phyloP scores from a whole-genome alignment of 2,888 invertebrate genomes.

The Selenia dentaria region DNA sequence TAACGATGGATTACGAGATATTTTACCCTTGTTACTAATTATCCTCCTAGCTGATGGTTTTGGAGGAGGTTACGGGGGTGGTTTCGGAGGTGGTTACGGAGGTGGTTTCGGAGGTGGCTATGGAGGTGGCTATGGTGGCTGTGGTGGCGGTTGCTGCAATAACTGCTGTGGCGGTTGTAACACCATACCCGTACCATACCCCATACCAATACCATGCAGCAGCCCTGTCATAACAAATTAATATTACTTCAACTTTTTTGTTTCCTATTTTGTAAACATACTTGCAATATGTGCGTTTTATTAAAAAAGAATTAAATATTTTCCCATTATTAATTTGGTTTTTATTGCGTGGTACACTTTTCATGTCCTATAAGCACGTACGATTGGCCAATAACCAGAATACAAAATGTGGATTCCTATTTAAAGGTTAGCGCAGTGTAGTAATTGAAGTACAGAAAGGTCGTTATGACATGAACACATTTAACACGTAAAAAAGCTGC shows the following conservation, averaged over 20 bases:
- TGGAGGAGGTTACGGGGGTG: conserved; percentile 31
- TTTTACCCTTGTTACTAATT: conserved; percentile 55
- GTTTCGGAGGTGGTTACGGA: conserved; percentile 32
- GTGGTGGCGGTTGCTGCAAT: conserved; percentile 34
- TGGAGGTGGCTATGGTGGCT: conserved; percentile 37
- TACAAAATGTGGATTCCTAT: conserved; percentile 10
- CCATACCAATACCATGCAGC: conserved; percentile 50
- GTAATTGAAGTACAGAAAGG: conserved; percentile 9
- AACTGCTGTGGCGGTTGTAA: conserved; percentile 37
- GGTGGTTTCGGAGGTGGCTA: conserved; percentile 33
- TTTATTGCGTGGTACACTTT: conserved; percentile 5
- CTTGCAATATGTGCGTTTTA: too few relatives aligned
- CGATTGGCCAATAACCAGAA: conserved; percentile 24
- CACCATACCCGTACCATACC: conserved; percentile 52
- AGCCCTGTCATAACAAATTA: conserved; percentile 36
- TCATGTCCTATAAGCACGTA: conserved; percentile 10
- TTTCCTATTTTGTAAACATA: too few relatives aligned
- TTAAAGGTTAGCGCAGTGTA: conserved; percentile 16
- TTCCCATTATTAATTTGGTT: not conserved
- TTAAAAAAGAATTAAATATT: not conserved
- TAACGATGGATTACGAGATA: conserved; percentile 43
- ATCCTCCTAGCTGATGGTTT: conserved; percentile 44
- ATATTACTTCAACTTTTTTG: not conserved
- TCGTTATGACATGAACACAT: conserved; percentile 7
- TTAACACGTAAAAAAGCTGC: conserved; percentile 1